phyloP scores from a whole-genome alignment of 2,113 vertebrate species.

The Perca schrenkii region DNA sequence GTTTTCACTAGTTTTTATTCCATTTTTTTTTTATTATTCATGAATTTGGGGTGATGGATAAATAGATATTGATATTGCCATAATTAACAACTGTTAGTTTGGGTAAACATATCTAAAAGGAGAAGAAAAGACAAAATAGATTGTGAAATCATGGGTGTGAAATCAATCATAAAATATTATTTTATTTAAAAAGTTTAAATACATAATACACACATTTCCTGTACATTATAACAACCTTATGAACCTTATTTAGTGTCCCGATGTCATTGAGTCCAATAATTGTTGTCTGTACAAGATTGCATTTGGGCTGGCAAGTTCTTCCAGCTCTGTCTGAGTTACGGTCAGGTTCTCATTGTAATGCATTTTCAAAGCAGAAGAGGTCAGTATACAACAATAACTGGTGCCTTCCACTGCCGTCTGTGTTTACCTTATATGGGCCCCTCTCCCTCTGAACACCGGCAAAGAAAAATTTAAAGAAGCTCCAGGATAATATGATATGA shows the following conservation, averaged over 20 bases:
- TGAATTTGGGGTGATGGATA: neutral
- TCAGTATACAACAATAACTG: conserved; percentile 40
- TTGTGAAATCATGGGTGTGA: neutral
- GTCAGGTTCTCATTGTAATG: conserved; percentile 21
- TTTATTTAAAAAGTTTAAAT: too few species aligned
- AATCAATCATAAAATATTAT: neutral
- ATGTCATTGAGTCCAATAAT: neutral
- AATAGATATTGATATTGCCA: neutral
- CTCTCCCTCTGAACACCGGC: neutral
- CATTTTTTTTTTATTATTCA: neutral
- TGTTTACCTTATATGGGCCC: conserved; percentile 14
- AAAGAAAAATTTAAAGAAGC: neutral
- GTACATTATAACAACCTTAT: neutral
- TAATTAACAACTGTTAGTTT: neutral
- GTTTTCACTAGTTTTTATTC: neutral
- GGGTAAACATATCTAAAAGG: neutral
- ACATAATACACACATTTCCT: neutral
- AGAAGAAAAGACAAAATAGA: too few species aligned
- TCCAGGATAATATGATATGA: neutral
- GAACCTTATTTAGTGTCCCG: neutral
- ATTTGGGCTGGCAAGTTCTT: neutral
- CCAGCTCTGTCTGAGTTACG: too few species aligned
- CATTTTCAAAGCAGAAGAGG: conserved; percentile 63
- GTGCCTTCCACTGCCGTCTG: neutral
- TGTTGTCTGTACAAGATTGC: neutral